Evolutionary conservation across 2,797 vertebrate genomes (phyloP).

Genomic region (Hyperoplus lanceolatus): DNA sequence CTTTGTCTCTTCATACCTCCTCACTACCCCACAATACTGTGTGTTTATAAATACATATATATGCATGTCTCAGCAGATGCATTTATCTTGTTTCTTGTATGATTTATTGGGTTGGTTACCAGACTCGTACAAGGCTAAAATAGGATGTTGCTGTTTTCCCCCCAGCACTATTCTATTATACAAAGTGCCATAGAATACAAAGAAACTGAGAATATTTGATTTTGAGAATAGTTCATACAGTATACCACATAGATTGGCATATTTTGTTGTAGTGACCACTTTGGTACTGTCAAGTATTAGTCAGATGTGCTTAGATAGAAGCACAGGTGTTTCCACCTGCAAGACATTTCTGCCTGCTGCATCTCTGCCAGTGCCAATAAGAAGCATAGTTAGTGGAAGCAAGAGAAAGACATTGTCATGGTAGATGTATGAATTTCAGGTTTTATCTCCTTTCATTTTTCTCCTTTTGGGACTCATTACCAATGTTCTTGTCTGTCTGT

Average conservation of each 20-base stretch:
- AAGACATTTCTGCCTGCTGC: too few relatives aligned
- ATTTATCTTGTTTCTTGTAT: constrained; percentile 53
- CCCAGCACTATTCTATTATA: constrained; percentile 1
- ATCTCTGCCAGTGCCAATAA: too few relatives aligned
- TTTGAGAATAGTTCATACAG: not conserved
- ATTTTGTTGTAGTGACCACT: constrained; percentile 13
- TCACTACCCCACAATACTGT: constrained; percentile 1
- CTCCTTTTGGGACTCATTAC: constrained; percentile 54
- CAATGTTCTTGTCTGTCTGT: constrained; percentile 25
- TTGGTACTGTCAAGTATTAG: not conserved
- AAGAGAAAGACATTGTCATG: constrained; percentile 32
- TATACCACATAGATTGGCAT: not conserved
- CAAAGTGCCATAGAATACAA: constrained; percentile 14
- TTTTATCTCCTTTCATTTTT: constrained; percentile 31
- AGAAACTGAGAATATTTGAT: constrained; percentile 10
- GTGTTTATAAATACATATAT: constrained; percentile 42
- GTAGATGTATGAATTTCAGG: constrained; percentile 15
- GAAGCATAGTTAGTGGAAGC: constrained; percentile 27
- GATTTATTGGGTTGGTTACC: constrained; percentile 41
- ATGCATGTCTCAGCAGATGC: constrained; percentile 49
- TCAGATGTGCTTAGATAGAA: constrained; percentile 11
- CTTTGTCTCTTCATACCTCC: constrained; percentile 16
- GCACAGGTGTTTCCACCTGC: too few relatives aligned
- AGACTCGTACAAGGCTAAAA: constrained; percentile 32
- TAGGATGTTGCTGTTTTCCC: constrained; percentile 24